Evolutionary conservation across 2,113 vertebrate species (phyloP).

Genomic region (Ranitomeya imitator): DNA sequence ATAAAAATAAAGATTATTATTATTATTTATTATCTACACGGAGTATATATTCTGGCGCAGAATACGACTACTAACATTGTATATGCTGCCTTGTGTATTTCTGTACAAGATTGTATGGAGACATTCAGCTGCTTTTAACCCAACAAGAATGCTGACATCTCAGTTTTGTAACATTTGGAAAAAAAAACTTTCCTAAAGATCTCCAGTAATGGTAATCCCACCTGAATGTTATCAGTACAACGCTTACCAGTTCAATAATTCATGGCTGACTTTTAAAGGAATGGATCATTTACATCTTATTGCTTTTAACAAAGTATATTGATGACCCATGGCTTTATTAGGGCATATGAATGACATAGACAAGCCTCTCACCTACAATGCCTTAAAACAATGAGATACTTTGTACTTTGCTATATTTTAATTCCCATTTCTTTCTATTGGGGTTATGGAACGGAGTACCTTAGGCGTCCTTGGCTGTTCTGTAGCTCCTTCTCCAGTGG

Average conservation of each 20-base stretch:
- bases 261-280: neutral
- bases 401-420: no score
- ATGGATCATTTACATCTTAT: neutral
- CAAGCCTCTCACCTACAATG: no score
- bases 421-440: neutral
- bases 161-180: neutral
- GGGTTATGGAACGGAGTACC: no score
- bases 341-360: neutral
- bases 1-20: no score
- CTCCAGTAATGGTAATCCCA: neutral
- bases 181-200: neutral
- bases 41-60: neutral
- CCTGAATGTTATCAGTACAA: neutral
- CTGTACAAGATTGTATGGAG: neutral
- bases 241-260: neutral
- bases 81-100: neutral
- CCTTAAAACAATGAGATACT: no score
- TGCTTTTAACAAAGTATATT: neutral
- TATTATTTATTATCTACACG: neutral
- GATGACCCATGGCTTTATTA: neutral
- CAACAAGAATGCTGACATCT: neutral
- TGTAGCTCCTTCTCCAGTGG: no score
- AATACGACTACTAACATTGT: neutral
- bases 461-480: no score
- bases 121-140: neutral